Evolutionary conservation across 2,113 vertebrate species (phyloP), one percentile per base, ranked within the genome.

Genomic region (Platichthys stellatus): DNA sequence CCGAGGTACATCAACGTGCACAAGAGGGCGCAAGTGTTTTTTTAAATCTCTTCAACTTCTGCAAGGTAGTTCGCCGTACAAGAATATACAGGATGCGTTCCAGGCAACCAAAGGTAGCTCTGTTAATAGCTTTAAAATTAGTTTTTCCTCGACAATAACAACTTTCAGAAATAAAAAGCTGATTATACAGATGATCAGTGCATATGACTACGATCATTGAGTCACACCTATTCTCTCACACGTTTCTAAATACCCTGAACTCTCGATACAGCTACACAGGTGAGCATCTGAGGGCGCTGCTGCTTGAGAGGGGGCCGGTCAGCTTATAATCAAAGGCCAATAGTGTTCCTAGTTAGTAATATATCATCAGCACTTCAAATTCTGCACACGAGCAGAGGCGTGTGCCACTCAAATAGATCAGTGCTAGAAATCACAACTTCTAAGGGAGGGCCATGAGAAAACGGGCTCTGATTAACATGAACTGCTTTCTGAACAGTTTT

Each of bases 101-200:
- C 88, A 83, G 89, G 83, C 81, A 81, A 89, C 83, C 78, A 85
- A 90, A 90, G 83, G 85, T 83, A 86, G 89, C 69, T 88, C 81
- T 86, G 85, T 83, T 75, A 82, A 92, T 87, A 92, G 81, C 87
- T 91, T 80, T 81, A 80, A 81, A 73, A 76, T 85, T n/a, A 17
- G 23, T 74, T 81, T 85, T 69, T 56, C 20, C 20, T 76, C 40
- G 73, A 83, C 74, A 85, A 86, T 80, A 89, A 77, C 35, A 78
- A 76, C 70, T 79, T 78, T 87, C 40, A 68, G 35, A 69, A 56
- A 81, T 68, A 77, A 51, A 86, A 84, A 85, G 78, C 66, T 83
- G 72, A 91, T 89, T 87, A 88, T 80, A 89, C 71, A 85, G 75
- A 86, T 67, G 72, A 90, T 92, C 87, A 92, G 90, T 92, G 92